Evolutionary conservation across 2,888 invertebrate species (phyloP), one percentile per base, ranked within the genome.

Genomic region (Tethea ocularis): DNA sequence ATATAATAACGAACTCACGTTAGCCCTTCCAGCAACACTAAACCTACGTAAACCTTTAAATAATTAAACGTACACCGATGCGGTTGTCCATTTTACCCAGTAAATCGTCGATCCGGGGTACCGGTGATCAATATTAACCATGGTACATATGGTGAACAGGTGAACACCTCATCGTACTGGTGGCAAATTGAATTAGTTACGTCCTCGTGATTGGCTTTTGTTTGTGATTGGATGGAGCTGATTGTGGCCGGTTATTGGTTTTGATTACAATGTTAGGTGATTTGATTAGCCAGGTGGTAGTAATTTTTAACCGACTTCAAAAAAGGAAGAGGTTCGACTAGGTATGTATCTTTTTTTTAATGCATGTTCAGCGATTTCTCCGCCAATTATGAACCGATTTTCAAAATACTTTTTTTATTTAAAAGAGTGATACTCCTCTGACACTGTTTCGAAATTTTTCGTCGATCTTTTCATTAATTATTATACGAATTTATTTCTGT

Each of bases 51-150:
- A 61, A 68, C 71, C 72, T 77, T 82, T 88, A 78, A 89, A 89
- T 89, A 88, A 88, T 89, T 82, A 88, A 89, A 80, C 71, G 71
- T 74, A 78, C 75, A 80, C 77, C 83, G 77, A 83, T 80, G 79
- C 77, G 74, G 80, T 77, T 70, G 71, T 73, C 71, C 68, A 58
- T 72, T 71, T 70, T 57, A 46, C 59, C 72, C 67, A 69, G 71
- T 74, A 75, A 78, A 77, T 79, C 80, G 82, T 72, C 74, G 78
- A 82, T 80, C 77, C 80, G 78, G 83, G 75, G 77, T 82, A 81
- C 72, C 75, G 72, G 78, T 83, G 84, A 88, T 88, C 88, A 88
- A 89, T 89, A 85, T 87, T 89, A 85, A 78, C 78, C 68, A 80
- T 78, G 57, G 74, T 75, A 70, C 73, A 13, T 33, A 69, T 67